These are phyloP conservation scores for Trisateles emortualis DNA, from an alignment of 2,888 invertebrate species.

Conservation along the genomic window DNA sequence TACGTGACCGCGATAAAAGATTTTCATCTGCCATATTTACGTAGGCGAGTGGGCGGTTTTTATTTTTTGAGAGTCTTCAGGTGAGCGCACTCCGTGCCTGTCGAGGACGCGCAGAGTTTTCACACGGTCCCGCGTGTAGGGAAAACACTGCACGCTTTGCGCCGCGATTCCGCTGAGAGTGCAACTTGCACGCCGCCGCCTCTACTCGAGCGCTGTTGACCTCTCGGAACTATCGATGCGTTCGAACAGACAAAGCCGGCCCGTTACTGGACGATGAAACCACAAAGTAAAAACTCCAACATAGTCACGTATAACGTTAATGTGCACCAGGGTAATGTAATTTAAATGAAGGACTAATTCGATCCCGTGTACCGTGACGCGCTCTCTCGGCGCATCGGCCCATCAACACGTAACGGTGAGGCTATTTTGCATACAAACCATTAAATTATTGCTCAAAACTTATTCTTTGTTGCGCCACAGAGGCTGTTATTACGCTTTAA, in stretches of 20 bases:
- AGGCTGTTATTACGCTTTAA: slow-evolving; percentile 84
- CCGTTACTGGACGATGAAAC: slow-evolving; percentile 64
- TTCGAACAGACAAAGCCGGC: slow-evolving; percentile 55
- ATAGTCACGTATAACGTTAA: slow-evolving; percentile 72
- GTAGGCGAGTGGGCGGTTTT: slow-evolving; percentile 85
- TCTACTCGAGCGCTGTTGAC: slow-evolving; percentile 61
- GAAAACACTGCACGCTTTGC: slow-evolving; percentile 59
- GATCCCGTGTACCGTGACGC: slow-evolving; percentile 82
- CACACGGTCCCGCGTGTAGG: slow-evolving; percentile 74
- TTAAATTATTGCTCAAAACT: slow-evolving; percentile 87
- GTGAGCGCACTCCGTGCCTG: slow-evolving; percentile 64
- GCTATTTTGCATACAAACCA: slow-evolving; percentile 87
- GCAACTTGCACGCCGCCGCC: slow-evolving; percentile 24
- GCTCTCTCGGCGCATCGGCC: slow-evolving; percentile 79
- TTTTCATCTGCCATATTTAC: slow-evolving; percentile 87
- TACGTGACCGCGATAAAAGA: slow-evolving; percentile 87
- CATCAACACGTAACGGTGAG: slow-evolving; percentile 84
- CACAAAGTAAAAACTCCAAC: slow-evolving; percentile 63
- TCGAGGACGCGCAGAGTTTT: slow-evolving; percentile 74
- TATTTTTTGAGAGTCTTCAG: slow-evolving; percentile 81
- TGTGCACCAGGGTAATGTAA: slow-evolving; percentile 78
- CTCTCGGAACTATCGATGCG: slow-evolving; percentile 65
- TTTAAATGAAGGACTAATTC: slow-evolving; percentile 85
- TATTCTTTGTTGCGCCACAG: slow-evolving; percentile 85
- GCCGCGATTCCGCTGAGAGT: slow-evolving; percentile 40